Percentiles rank a stretch among this genome's conserved stretches.
phyloP scores from a whole-genome alignment of 2,888 invertebrate genomes.

The Malachius bipustulatus region DNA sequence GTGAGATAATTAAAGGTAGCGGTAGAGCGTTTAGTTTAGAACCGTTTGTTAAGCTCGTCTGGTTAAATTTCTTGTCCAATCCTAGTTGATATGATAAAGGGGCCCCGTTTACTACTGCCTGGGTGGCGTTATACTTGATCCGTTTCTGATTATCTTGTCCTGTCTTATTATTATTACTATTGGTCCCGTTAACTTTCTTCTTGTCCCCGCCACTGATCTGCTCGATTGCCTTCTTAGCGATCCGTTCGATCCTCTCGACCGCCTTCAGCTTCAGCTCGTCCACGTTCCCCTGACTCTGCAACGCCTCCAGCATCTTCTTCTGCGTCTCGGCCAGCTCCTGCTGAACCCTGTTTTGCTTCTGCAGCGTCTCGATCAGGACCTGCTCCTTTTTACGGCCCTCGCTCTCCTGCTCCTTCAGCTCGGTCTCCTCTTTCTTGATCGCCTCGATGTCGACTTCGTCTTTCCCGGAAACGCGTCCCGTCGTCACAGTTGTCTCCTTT shows the following conservation, averaged over 20 bases:
- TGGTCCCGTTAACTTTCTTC: neutral
- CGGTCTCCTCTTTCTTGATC: constrained; percentile 36
- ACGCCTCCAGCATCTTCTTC: constrained; percentile 30
- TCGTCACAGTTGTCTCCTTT: constrained; percentile 5
- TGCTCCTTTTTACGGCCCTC: constrained; percentile 29
- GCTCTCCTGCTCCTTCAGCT: constrained; percentile 34
- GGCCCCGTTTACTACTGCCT: constrained; percentile 8
- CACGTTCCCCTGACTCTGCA: constrained; percentile 21
- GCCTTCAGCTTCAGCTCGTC: constrained; percentile 30
- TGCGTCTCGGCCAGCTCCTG: constrained; percentile 56
- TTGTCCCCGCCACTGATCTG: constrained; percentile 23
- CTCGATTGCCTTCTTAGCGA: constrained; percentile 33
- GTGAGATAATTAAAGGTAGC: too few relatives aligned
- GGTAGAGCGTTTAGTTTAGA: neutral
- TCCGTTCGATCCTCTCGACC: constrained; percentile 31
- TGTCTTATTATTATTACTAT: neutral
- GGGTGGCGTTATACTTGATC: constrained; percentile 4
- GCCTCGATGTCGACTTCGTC: constrained; percentile 33
- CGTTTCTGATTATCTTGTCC: constrained; percentile 1
- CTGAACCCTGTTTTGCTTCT: constrained; percentile 56
- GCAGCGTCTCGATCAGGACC: constrained; percentile 49
- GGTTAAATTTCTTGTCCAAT: constrained; percentile 8
- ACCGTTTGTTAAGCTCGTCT: neutral
- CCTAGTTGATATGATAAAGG: constrained; percentile 17
- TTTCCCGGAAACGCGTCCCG: neutral